Evolutionary conservation across 2,113 vertebrate genomes (phyloP).

Genomic region (Halcyon malimbica): DNA sequence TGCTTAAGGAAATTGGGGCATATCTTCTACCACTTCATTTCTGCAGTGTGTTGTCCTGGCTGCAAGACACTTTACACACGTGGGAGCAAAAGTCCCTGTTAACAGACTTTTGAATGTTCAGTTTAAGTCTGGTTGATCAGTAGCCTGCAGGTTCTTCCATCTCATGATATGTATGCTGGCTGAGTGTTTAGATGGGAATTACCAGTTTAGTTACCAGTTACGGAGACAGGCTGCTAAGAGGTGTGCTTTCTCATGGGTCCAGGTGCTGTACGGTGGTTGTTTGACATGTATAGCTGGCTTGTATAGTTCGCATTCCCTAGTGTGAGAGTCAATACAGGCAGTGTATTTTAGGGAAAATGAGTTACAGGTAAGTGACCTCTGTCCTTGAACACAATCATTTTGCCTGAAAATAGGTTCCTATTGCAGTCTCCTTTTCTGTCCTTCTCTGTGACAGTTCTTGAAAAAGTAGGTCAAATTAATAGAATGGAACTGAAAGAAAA

Average conservation of each 20-base stretch:
- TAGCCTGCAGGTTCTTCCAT: not conserved
- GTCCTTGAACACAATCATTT: not conserved
- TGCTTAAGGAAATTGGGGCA: not conserved
- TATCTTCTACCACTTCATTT: not conserved
- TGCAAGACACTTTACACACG: not conserved
- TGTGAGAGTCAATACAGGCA: not conserved
- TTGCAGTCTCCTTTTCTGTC: not conserved
- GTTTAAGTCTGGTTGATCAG: not conserved
- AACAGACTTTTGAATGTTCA: not conserved
- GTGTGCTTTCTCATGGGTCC: not conserved
- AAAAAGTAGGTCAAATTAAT: not conserved
- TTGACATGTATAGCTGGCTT: not conserved
- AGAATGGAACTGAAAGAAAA: not conserved
- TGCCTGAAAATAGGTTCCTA: not conserved
- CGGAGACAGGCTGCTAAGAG: not conserved
- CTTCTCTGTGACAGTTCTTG: not conserved
- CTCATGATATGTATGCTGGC: not conserved
- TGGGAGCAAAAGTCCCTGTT: not conserved
- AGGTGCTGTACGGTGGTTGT: not conserved
- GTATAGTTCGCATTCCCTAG: not conserved
- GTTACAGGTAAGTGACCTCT: not conserved
- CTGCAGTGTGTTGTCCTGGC: not conserved
- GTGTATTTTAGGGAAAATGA: not conserved
- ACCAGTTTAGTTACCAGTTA: not conserved
- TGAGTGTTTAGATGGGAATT: not conserved